Evolutionary conservation across 2,888 invertebrate species (phyloP), one percentile per base, ranked within the genome.

Genomic region (Diaperis boleti): DNA sequence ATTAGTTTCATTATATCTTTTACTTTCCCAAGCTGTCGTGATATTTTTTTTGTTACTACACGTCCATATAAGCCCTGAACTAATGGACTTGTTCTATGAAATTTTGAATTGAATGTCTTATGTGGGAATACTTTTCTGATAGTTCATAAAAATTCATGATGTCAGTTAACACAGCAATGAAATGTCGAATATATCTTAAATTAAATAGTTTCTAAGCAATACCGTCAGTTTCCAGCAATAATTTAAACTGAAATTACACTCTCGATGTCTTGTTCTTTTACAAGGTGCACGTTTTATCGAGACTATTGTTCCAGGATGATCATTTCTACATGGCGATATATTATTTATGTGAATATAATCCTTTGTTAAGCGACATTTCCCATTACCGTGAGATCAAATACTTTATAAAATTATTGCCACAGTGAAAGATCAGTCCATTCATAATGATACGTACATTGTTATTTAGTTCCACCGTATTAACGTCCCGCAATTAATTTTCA

Each of bases 301-400:
- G 39, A 15, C 39, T 39, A 39, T 39, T 39, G 39, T 39, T 39
- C 17, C 39, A 17, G 13, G 39, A 7, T 8, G 39, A 39, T 15
- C 39, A 39, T 17, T 39, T 39, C 39, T 17, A 13, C 39, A 39
- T 15, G 14, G 33, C 33, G 13, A 33, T 33, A 33, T 39, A 39
- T 39, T 17, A 39, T 39, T 39, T 17, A 39, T 17, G 17, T 39
- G 39, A 39, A 39, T 17, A 39, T 39, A 39, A 39, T 39, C 39
- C 17, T 17, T 17, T 15, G 39, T 39, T 39, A 39, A 8, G 39
- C 6, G 39, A 39, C 39, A 39, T 39, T 39, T 17, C 17, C 17
- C 39, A 39, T 39, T 15, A 17, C 39, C 17, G 17, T 17, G 39
- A 17, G 39, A 39, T 39, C 39, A 39, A 39, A 39, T 39, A 39